phyloP scores from a whole-genome alignment of 37 sponge, comb jelly and placozoan genomes.

The Dysidea cf. avara region DNA sequence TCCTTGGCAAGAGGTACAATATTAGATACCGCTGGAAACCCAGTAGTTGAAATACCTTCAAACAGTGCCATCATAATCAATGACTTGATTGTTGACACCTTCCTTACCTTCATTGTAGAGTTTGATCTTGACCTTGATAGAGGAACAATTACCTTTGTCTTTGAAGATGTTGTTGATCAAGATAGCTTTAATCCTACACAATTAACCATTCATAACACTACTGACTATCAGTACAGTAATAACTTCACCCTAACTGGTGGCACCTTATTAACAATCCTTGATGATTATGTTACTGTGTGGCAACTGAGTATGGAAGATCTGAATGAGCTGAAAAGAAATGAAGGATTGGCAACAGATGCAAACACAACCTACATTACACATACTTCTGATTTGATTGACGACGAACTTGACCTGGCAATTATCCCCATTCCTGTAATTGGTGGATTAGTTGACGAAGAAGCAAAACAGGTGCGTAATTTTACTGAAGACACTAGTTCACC shows the following conservation, averaged over 20 bases:
- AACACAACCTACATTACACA: constrained; percentile 66
- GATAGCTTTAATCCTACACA: constrained; percentile 2
- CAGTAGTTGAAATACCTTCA: constrained; percentile 35
- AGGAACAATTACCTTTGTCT: constrained; percentile 71
- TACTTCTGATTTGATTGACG: constrained; percentile 37
- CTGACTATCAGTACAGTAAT: background rate
- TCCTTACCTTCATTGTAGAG: constrained; percentile 19
- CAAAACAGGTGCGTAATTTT: constrained; percentile 56
- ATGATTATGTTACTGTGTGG: constrained; percentile 70
- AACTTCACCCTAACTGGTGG: constrained; percentile 79
- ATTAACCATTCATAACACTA: constrained; percentile 63
- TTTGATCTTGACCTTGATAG: constrained; percentile 82
- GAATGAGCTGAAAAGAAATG: constrained; percentile 83
- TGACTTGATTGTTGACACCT: constrained; percentile 30
- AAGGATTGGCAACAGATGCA: constrained; percentile 50
- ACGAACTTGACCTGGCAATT: constrained; percentile 51
- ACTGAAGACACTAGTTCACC: constrained; percentile 78
- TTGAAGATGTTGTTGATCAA: constrained; percentile 78
- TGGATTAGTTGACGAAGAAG: constrained; percentile 6
- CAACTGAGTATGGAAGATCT: constrained; percentile 51
- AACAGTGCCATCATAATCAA: constrained; percentile 9
- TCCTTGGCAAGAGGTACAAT: constrained; percentile 53
- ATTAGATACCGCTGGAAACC: constrained; percentile 71
- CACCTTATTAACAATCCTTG: constrained; percentile 2
- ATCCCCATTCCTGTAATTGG: constrained; percentile 9